Conservation (phyloP, 2,113 vertebrate genomes). For the Ibidorhyncha struthersii region DNA sequence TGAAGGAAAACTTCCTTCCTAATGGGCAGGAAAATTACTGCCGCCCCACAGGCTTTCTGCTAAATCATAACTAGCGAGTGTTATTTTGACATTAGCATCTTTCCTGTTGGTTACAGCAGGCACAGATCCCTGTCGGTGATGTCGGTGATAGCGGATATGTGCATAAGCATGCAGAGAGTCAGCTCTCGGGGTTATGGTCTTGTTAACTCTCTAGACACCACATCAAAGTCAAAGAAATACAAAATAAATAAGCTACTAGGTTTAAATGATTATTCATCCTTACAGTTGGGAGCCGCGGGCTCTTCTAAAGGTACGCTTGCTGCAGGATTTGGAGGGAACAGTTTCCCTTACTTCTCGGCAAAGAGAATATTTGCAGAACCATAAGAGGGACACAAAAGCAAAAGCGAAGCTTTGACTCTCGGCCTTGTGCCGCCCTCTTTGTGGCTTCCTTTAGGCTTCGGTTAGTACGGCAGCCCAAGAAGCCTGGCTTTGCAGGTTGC, state of each 20-base stretch:
- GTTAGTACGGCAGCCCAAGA: not conserved
- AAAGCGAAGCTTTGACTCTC: not conserved
- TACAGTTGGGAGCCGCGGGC: not conserved
- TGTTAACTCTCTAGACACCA: not conserved
- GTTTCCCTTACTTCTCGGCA: not conserved
- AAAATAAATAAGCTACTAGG: not conserved
- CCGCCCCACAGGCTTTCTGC: not conserved
- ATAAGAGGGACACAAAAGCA: not conserved
- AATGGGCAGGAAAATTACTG: not conserved
- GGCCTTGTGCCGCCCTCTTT: fast-evolving
- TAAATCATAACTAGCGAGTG: not conserved
- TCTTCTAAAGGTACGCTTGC: not conserved
- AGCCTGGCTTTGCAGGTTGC: not conserved
- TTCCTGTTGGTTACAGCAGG: not conserved
- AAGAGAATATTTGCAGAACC: not conserved
- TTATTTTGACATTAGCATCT: not conserved
- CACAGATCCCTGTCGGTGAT: not conserved
- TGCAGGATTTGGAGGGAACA: not conserved
- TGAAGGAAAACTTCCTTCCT: not conserved
- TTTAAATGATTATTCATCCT: not conserved
- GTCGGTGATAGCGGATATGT: not conserved
- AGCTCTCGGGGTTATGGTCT: not conserved
- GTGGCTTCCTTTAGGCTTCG: not conserved
- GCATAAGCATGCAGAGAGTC: not conserved
- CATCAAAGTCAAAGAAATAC: not conserved